Base-by-base conservation (phyloP, 1,140 invertebrate genomes). In the Prorops nasuta region DNA sequence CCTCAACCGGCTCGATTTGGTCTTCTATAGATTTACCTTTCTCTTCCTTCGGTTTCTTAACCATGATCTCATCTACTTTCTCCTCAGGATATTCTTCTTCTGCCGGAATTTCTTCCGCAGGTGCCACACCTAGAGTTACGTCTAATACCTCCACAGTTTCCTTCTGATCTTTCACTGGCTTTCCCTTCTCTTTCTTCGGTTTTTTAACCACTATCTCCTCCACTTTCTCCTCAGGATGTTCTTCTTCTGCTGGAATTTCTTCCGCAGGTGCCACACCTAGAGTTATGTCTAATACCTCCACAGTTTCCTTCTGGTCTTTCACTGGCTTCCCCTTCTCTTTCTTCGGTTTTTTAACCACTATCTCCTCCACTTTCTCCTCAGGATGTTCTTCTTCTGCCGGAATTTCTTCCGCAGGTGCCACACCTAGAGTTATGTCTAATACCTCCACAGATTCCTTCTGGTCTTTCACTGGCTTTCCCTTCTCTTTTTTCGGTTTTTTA, bases 271-370 rank as follows among this genome's bases (percentile, higher is more conserved):
- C 51, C 6, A 58, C 34, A 10, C 21, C 35, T 2, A 51, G n/a
- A 7, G 59, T 42, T 3, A 65, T 37, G 43, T 64, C 56, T 19
- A 44, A 41, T 0, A 54, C 34, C 21, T 57, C 44, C 3, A 44
- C 31, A 12, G 51, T 32, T 1, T 48, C 51, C 40, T 39, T 58
- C n/a, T n/a, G n/a, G n/a, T n/a, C n/a, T n/a, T n/a, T n/a, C n/a
- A n/a, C n/a, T n/a, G n/a, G n/a, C n/a, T 32, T 57, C 57, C 22
- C 60, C 38, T 44, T 60, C 20, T 50, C 37, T 7, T 45, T 47
- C 8, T 47, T 40, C 3, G 40, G 44, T 24, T 63, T 62, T 20
- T 68, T 51, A 37, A 60, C 54, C 19, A 58, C 46, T 9, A 51
- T n/a, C n/a, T n/a, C n/a, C n/a, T n/a, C n/a, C n/a, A n/a, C n/a